A percentile compares a stretch with the other conserved stretches of the same genome.
phyloP scores from a whole-genome alignment of 2,888 invertebrate genomes.

The Ommatoiulus sabulosus region DNA sequence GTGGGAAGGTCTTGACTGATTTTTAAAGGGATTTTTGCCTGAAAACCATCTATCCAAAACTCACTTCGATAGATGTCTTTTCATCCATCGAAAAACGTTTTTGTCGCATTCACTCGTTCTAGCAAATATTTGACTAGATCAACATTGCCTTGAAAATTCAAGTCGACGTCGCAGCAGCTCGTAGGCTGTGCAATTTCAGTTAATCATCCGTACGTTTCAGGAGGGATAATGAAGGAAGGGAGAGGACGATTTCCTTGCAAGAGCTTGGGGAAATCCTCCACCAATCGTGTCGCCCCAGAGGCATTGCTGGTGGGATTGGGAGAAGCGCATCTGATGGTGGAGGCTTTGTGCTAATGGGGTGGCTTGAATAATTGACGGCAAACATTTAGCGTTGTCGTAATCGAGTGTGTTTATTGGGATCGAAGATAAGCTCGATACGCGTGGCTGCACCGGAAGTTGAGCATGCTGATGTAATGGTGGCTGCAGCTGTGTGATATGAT shows the following conservation, averaged over 20 bases:
- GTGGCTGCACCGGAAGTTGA: not conserved
- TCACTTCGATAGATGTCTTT: not conserved
- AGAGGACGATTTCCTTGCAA: not conserved
- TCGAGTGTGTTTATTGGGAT: slow-evolving; percentile 22
- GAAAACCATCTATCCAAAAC: not conserved
- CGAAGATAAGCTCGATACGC: not conserved
- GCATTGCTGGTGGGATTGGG: not conserved
- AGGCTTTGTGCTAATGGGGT: not conserved
- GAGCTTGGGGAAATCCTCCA: not conserved
- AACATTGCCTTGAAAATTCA: not conserved
- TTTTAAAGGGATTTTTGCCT: too few relatives aligned
- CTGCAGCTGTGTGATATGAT: not conserved
- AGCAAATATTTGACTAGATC: not conserved
- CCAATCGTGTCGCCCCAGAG: not conserved
- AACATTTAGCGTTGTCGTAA: slow-evolving; percentile 25
- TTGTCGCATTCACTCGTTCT: not conserved
- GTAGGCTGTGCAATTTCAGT: not conserved
- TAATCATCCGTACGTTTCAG: not conserved
- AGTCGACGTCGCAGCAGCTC: not conserved
- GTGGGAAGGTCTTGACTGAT: too few relatives aligned
- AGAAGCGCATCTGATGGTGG: not conserved
- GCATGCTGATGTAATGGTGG: not conserved
- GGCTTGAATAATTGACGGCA: slow-evolving; percentile 21
- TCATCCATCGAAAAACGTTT: not conserved
- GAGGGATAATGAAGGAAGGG: not conserved